phyloP scores from a whole-genome alignment of 2,888 invertebrate species.

The Thelaira solivaga region DNA sequence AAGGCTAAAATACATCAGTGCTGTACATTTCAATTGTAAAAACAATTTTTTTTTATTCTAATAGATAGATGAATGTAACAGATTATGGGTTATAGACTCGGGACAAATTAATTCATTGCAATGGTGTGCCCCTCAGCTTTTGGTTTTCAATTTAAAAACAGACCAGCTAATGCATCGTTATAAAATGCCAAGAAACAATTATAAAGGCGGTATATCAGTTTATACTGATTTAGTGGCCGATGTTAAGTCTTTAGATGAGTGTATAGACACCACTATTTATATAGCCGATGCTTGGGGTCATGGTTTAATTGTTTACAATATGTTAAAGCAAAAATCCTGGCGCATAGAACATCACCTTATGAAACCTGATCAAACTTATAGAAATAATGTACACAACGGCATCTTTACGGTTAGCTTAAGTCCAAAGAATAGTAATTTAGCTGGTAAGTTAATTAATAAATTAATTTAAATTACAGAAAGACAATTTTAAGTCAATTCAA shows the following conservation, averaged over 20 bases:
- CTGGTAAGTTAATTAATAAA: conserved; percentile 27
- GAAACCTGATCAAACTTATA: conserved; percentile 76
- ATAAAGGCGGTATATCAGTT: conserved; percentile 72
- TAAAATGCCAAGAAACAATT: conserved; percentile 68
- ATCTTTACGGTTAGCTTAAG: conserved; percentile 73
- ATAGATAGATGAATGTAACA: conserved; percentile 81
- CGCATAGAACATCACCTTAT: conserved; percentile 80
- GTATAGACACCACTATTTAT: conserved; percentile 80
- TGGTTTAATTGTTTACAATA: conserved; percentile 81
- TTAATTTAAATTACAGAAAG: background rate
- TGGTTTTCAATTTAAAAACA: conserved; percentile 83
- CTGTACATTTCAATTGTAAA: background rate
- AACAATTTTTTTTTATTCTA: background rate
- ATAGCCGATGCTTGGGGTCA: conserved; percentile 81
- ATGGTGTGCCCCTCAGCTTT: conserved; percentile 84
- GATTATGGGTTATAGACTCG: conserved; percentile 83
- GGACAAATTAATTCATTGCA: conserved; percentile 80
- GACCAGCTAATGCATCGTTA: conserved; percentile 79
- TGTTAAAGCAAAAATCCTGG: conserved; percentile 79
- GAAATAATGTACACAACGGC: conserved; percentile 70
- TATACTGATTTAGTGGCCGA: conserved; percentile 78
- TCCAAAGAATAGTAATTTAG: conserved; percentile 63
- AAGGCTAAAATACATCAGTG: conserved; percentile 70
- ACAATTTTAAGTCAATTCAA: too few relatives aligned
- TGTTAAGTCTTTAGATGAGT: conserved; percentile 77